These are phyloP conservation scores for Muraenolepis orangiensis DNA, from an alignment of 2,797 vertebrate genomes.

Conservation along the genomic window DNA sequence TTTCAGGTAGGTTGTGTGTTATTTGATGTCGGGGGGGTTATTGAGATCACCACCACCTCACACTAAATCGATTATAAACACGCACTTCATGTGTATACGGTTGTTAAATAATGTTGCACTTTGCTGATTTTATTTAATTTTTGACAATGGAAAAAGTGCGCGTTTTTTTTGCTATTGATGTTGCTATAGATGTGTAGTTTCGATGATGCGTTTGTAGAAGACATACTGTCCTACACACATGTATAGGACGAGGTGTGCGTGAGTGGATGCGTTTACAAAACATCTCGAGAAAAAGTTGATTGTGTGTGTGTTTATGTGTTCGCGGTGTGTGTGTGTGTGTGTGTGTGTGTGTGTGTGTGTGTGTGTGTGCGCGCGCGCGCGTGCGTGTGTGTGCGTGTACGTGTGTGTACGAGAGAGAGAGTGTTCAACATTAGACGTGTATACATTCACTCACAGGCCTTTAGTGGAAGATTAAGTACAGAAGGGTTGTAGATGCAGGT, in stretches of 20 bases:
- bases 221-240: too few species aligned
- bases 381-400: neutral
- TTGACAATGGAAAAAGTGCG: neutral
- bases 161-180: neutral
- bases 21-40: neutral
- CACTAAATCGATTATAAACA: neutral
- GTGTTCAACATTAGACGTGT: neutral
- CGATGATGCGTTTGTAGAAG: neutral
- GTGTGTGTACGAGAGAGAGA: too few species aligned
- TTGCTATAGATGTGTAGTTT: neutral
- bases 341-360: neutral
- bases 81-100: neutral
- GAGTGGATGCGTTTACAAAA: neutral
- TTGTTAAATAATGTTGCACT: neutral
- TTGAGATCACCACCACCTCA: neutral
- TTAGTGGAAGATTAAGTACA: neutral
- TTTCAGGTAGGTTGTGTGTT: neutral
- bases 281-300: neutral
- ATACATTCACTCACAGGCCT: neutral
- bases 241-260: neutral
- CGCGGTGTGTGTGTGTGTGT: too few species aligned
- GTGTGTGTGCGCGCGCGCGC: neutral
- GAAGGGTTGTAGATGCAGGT: neutral
- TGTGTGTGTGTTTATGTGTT: too few species aligned
- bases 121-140: neutral